Conservation (phyloP, 2,113 vertebrate genomes). For the Ursus arctos region DNA sequence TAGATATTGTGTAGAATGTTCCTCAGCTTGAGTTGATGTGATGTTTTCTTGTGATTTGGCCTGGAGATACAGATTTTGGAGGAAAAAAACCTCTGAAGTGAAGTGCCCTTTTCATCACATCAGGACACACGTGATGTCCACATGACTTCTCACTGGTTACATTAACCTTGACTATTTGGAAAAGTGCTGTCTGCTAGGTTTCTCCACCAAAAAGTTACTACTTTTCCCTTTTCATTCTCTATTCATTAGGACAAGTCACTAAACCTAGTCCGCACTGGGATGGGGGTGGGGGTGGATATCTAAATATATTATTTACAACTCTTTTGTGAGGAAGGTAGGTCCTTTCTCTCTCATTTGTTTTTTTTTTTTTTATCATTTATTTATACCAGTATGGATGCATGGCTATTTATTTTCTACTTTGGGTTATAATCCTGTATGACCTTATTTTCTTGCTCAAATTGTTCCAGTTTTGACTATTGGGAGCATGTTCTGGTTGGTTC, state of each 20-base stretch:
- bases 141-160: not conserved
- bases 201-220: not conserved
- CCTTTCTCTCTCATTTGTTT: not conserved
- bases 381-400: not conserved
- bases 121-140: not conserved
- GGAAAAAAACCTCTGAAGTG: not conserved
- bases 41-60: not conserved
- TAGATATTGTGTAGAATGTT: not conserved
- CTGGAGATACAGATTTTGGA: not conserved
- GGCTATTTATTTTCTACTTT: not conserved
- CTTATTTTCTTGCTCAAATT: not conserved
- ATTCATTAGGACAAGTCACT: not conserved
- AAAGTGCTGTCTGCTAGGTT: not conserved
- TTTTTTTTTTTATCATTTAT: not conserved
- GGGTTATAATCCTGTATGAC: not conserved
- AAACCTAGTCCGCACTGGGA: not conserved
- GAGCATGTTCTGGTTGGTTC: not conserved
- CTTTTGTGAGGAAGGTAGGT: not conserved
- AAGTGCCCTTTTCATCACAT: not conserved
- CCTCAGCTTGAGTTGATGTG: not conserved
- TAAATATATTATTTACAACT: constrained; percentile 34
- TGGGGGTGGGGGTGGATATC: not conserved
- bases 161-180: not conserved
- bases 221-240: constrained; percentile 12
- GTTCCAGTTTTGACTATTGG: not conserved